phyloP scores from a whole-genome alignment of 2,888 invertebrate genomes.

The Deroplatys truncata region DNA sequence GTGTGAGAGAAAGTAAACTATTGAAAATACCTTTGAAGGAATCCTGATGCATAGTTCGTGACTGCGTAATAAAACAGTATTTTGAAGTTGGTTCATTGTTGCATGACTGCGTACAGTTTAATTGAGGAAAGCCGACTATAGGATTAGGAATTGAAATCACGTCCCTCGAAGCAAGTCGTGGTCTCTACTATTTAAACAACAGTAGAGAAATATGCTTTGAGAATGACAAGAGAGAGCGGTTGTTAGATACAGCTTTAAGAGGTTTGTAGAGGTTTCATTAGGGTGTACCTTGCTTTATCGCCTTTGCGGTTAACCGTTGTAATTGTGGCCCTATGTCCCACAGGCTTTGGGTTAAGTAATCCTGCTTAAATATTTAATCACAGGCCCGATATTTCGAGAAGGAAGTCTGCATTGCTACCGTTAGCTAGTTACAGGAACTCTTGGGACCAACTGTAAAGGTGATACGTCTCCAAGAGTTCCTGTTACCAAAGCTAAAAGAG shows the following conservation, averaged over 20 bases:
- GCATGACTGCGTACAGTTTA: too few species aligned
- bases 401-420: background rate
- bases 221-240: background rate
- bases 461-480: too few species aligned
- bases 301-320: background rate
- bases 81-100: too few species aligned
- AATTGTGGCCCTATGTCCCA: background rate
- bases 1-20: too few species aligned
- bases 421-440: too few species aligned
- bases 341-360: background rate
- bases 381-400: background rate
- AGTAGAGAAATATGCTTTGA: background rate
- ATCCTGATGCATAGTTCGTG: too few species aligned
- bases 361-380: constrained; percentile 1
- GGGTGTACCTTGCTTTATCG: background rate
- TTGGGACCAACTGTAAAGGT: too few species aligned
- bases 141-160: background rate
- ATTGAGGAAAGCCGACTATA: too few species aligned
- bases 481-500: background rate
- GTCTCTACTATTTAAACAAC: background rate
- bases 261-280: background rate
- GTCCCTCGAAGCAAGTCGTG: background rate
- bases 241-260: background rate
- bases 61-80: too few species aligned
- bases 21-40: too few species aligned